Percentiles rank a stretch among this genome's conserved stretches.
Evolutionary conservation across 1,140 invertebrate species (phyloP).

Genomic region (Psilanteris sp.): DNA sequence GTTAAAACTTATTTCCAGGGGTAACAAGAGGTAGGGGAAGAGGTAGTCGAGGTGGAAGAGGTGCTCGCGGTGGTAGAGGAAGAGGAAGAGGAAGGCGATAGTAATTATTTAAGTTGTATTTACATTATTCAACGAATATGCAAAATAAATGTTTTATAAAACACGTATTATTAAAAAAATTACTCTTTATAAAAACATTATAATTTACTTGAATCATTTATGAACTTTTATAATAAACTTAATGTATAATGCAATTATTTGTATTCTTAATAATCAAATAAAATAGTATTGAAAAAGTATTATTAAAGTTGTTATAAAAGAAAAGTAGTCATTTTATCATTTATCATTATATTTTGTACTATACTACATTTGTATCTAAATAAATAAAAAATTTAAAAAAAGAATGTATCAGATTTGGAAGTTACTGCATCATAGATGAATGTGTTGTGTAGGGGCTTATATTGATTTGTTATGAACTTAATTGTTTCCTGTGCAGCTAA

Average conservation of each 20-base stretch:
- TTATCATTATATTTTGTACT: slow-evolving; percentile 62
- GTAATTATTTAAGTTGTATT: slow-evolving; percentile 47
- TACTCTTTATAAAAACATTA: too few species aligned
- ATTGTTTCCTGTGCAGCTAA: slow-evolving; percentile 97
- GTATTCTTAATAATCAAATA: too few species aligned
- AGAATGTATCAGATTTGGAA: slow-evolving; percentile 89
- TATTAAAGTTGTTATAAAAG: slow-evolving; percentile 29
- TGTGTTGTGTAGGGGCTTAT: slow-evolving; percentile 96
- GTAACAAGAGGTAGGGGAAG: slow-evolving; percentile 80
- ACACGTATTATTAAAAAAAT: too few species aligned
- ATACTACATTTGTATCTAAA: slow-evolving; percentile 46
- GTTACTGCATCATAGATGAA: slow-evolving; percentile 97
- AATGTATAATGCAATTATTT: too few species aligned
- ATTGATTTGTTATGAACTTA: slow-evolving; percentile 98
- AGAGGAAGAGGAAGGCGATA: slow-evolving; percentile 83
- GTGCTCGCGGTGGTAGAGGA: slow-evolving; percentile 84
- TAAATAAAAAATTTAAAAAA: slow-evolving; percentile 79
- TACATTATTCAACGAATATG: slow-evolving; percentile 11
- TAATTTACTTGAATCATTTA: too few species aligned
- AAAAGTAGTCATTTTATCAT: slow-evolving; percentile 19
- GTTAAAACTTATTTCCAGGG: slow-evolving; percentile 68
- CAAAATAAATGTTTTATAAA: slow-evolving; percentile 8
- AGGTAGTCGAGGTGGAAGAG: slow-evolving; percentile 82
- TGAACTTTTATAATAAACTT: too few species aligned
- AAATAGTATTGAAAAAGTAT: slow-evolving; percentile 18